A percentile compares a stretch with the other conserved stretches of the same genome.
Conservation (phyloP, 2,888 invertebrate genomes). For the Drosophila borealis region DNA sequence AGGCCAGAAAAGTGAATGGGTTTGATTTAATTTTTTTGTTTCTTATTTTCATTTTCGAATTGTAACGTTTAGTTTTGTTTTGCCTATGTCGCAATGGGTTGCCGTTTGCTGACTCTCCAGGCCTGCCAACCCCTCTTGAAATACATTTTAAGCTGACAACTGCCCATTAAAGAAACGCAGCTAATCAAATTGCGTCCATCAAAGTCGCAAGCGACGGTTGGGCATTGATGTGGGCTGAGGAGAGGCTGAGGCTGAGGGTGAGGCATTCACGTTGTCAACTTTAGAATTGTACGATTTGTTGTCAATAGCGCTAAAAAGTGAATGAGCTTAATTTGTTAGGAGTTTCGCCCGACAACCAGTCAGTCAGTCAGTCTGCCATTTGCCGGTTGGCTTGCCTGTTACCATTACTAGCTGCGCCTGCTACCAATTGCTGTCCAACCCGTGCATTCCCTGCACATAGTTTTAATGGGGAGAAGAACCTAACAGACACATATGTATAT, state of each 20-base stretch:
- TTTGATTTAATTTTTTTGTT: conserved; percentile 9
- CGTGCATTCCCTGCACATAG: too few relatives aligned
- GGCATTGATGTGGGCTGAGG: background rate
- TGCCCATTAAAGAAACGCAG: conserved; percentile 47
- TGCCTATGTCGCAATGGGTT: conserved; percentile 74
- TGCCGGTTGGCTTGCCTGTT: background rate
- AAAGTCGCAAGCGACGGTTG: conserved; percentile 54
- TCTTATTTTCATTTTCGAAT: conserved; percentile 17
- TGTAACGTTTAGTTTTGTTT: conserved; percentile 53
- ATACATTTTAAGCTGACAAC: conserved; percentile 31
- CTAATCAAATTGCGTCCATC: conserved; percentile 68
- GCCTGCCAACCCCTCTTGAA: conserved; percentile 39
- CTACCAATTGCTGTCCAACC: background rate
- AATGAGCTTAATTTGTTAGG: conserved; percentile 33
- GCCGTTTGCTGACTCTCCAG: conserved; percentile 23
- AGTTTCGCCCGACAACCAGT: background rate
- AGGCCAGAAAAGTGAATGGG: conserved; percentile 70
- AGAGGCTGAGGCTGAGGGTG: background rate
- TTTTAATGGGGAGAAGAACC: too few relatives aligned
- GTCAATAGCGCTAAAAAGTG: conserved; percentile 27
- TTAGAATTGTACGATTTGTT: conserved; percentile 33
- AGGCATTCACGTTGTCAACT: conserved; percentile 50
- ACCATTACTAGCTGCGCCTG: background rate
- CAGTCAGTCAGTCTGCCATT: background rate
- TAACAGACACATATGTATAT: too few relatives aligned